Evolutionary conservation across 2,888 invertebrate genomes (phyloP), one percentile per base, ranked within the genome.

Genomic region (Lasioglossum vierecki): DNA sequence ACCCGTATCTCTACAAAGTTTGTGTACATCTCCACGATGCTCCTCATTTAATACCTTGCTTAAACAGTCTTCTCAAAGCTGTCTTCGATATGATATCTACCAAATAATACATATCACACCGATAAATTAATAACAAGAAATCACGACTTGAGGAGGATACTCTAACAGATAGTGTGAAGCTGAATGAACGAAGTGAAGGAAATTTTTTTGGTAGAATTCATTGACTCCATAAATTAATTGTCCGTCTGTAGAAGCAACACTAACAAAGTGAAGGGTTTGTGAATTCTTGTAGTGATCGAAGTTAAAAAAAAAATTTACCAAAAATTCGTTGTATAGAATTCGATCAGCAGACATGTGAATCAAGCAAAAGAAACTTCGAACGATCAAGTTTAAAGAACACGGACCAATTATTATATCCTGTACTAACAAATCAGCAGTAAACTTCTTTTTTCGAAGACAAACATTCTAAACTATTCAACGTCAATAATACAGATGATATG

Each of bases 1-100:
- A 77, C 80, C 76, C 26, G 68, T 85, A 83, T 85, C 76, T 80
- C 53, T 79, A 41, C 13, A 41, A 53, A 22, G 41, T 60, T 35
- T 80, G 22, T 71, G 63, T 63, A 18, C n/a, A 35, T 70, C 26
- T 60, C 15, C 30, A 30, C 18, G 53, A 71, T 78, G 39, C 39
- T 68, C 35, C 66, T 68, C 66, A 39, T 35, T 68, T 68, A 18
- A 35, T 18, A 39, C 66, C 57, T 68, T 3, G 35, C 35, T 63
- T 71, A 30, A 22, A 78, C 79, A 83, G 57, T 82, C 26, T 46
- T 63, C 15, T 35, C 35, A 15, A 2, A 74, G 66, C 57, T 18
- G 46, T 22, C 68, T 35, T n/a, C 63, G 39, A 18, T 30, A 15
- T 4, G 35, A 5, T 9, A 71, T 76, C 30, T 41, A 26, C 8